phyloP scores from a whole-genome alignment of 2,113 vertebrate species.

The Rissa tridactyla region DNA sequence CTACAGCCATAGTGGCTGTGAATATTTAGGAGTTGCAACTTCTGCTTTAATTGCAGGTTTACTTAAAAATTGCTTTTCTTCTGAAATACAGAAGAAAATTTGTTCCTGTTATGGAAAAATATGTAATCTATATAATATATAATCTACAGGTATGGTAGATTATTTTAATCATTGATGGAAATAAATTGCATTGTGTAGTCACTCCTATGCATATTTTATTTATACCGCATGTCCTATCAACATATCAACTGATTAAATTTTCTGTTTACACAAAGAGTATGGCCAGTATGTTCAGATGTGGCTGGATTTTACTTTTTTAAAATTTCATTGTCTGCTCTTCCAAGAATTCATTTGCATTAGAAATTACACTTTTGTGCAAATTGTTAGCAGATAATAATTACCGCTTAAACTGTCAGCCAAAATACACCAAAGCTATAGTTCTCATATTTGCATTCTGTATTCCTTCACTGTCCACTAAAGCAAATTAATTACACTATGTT shows the following conservation, averaged over 20 bases:
- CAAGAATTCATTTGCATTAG: conserved; percentile 50
- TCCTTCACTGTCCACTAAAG: conserved; percentile 14
- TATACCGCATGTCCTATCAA: not conserved
- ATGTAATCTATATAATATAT: too few species aligned
- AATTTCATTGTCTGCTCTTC: not conserved
- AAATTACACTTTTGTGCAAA: conserved; percentile 32
- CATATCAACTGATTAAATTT: not conserved
- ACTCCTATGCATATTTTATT: not conserved
- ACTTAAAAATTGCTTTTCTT: not conserved
- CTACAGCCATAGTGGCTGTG: not conserved
- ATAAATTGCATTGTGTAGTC: not conserved
- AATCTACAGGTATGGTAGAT: not conserved
- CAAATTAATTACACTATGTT: conserved; percentile 54
- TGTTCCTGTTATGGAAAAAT: not conserved
- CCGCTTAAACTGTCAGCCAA: conserved; percentile 12
- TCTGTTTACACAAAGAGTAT: not conserved
- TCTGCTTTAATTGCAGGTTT: not conserved
- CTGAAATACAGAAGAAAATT: not conserved
- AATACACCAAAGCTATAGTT: not conserved
- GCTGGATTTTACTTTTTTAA: not conserved
- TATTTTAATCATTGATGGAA: not conserved
- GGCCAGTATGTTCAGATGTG: not conserved
- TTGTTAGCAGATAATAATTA: conserved; percentile 43
- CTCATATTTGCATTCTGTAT: not conserved
- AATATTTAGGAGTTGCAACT: not conserved